Evolutionary conservation across 2,797 vertebrate species (phyloP).

Genomic region (Acestrorhynchus altus): DNA sequence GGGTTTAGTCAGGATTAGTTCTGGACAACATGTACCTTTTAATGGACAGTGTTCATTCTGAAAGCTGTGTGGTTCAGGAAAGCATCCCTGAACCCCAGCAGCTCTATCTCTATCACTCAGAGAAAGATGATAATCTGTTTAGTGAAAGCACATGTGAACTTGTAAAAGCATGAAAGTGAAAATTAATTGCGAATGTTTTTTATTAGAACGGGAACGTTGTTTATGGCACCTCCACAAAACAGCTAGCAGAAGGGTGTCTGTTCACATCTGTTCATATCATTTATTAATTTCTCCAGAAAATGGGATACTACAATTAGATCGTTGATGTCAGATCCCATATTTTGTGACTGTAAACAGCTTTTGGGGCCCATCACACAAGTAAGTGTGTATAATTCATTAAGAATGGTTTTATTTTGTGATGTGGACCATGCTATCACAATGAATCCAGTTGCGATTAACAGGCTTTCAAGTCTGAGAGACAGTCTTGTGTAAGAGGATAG

Average conservation of each 20-base stretch:
- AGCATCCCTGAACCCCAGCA: too few relatives aligned
- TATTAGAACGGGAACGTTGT: not conserved
- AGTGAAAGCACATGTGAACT: not conserved
- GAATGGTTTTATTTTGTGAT: not conserved
- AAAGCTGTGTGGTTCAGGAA: too few relatives aligned
- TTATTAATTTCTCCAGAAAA: not conserved
- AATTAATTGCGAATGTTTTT: too few relatives aligned
- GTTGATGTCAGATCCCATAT: too few relatives aligned
- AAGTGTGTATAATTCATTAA: not conserved
- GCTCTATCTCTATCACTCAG: not conserved
- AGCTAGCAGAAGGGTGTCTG: not conserved
- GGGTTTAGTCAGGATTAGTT: too few relatives aligned
- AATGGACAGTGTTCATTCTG: too few relatives aligned
- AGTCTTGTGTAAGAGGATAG: conserved; percentile 27
- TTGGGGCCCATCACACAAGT: not conserved
- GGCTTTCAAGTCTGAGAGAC: conserved; percentile 1
- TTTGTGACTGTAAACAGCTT: too few relatives aligned
- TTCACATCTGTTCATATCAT: not conserved
- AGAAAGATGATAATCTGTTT: not conserved
- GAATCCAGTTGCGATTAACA: conserved; percentile 10
- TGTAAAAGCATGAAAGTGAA: too few relatives aligned
- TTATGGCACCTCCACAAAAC: not conserved
- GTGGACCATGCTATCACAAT: not conserved
- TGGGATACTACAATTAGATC: not conserved
- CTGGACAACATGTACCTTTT: too few relatives aligned